phyloP scores from a whole-genome alignment of 2,797 vertebrate species.

The Amniataba percoides region DNA sequence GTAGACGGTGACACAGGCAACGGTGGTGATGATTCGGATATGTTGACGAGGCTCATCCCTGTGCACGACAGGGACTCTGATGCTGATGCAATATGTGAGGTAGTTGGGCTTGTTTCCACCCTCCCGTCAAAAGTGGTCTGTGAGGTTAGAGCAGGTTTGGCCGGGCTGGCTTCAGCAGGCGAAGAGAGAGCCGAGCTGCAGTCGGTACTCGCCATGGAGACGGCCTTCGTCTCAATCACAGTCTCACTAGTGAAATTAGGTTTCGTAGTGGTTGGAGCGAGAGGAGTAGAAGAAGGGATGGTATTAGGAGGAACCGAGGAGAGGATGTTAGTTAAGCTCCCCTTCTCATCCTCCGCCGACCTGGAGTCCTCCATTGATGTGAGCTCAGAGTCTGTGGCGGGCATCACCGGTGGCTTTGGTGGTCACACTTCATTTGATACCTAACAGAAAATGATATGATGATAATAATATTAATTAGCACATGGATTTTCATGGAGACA shows the following conservation, averaged over 20 bases:
- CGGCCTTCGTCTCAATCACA: slow-evolving; percentile 55
- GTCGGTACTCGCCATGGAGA: slow-evolving; percentile 64
- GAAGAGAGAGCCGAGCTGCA: slow-evolving; percentile 53
- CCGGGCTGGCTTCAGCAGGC: slow-evolving; percentile 74
- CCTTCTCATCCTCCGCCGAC: slow-evolving; percentile 33
- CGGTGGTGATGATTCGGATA: background rate
- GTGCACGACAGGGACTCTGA: slow-evolving; percentile 52
- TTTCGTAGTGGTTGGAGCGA: background rate
- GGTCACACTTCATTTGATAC: slow-evolving; percentile 52
- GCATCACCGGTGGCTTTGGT: slow-evolving; percentile 43
- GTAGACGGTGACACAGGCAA: background rate
- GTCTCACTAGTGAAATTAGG: slow-evolving; percentile 32
- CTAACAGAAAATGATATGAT: slow-evolving; percentile 34
- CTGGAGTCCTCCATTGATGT: slow-evolving; percentile 57
- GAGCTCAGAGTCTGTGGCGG: slow-evolving; percentile 46
- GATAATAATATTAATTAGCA: slow-evolving; percentile 6
- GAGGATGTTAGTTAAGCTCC: background rate
- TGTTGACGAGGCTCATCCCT: slow-evolving; percentile 7
- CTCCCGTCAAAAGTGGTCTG: slow-evolving; percentile 30
- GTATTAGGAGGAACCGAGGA: slow-evolving; percentile 2
- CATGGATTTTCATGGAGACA: background rate
- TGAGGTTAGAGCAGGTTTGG: slow-evolving; percentile 55
- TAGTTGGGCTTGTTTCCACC: slow-evolving; percentile 49
- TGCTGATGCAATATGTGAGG: slow-evolving; percentile 56
- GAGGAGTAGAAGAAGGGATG: background rate